Evolutionary conservation across 2,888 invertebrate species (phyloP).

Genomic region (Octonoba sinensis): DNA sequence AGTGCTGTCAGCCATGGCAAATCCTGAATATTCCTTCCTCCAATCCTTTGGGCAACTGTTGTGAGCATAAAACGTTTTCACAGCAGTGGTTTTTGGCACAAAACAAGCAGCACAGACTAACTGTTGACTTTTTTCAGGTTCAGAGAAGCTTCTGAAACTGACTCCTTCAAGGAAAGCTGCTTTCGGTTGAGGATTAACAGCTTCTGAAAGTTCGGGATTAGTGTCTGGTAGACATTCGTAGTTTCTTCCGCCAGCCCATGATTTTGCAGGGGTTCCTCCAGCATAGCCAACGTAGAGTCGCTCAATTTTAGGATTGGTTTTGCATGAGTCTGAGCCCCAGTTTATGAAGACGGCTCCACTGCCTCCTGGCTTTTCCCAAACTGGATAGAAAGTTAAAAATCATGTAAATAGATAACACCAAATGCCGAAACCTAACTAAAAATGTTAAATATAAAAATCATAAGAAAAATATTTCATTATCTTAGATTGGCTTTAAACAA

Average conservation of each 20-base stretch:
- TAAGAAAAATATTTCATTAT: background rate
- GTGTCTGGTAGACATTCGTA: constrained; percentile 20
- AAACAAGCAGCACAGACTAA: constrained; percentile 43
- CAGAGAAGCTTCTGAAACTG: constrained; percentile 12
- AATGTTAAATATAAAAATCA: background rate
- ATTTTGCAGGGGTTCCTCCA: constrained; percentile 9
- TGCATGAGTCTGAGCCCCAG: constrained; percentile 40
- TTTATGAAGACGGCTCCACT: constrained; percentile 48
- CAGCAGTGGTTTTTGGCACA: constrained; percentile 1
- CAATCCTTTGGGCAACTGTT: constrained; percentile 43
- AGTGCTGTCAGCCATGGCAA: constrained; percentile 40
- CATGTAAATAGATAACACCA: too few relatives aligned
- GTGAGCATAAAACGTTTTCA: constrained; percentile 29
- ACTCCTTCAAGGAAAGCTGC: constrained; percentile 23
- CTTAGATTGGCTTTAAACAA: too few relatives aligned
- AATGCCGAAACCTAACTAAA: too few relatives aligned
- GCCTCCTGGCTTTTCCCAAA: constrained; percentile 57
- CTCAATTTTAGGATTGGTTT: constrained; percentile 6
- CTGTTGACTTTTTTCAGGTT: constrained; percentile 25
- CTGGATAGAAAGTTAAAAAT: constrained; percentile 9
- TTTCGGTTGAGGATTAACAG: constrained; percentile 25
- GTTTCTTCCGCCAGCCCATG: constrained; percentile 48
- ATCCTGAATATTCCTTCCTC: constrained; percentile 39
- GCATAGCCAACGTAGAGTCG: constrained; percentile 24
- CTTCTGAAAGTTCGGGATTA: constrained; percentile 8